Percentiles rank a stretch among this genome's conserved stretches.
Conservation (phyloP, 1,140 invertebrate genomes). For the Sarcophaga peregrina region DNA sequence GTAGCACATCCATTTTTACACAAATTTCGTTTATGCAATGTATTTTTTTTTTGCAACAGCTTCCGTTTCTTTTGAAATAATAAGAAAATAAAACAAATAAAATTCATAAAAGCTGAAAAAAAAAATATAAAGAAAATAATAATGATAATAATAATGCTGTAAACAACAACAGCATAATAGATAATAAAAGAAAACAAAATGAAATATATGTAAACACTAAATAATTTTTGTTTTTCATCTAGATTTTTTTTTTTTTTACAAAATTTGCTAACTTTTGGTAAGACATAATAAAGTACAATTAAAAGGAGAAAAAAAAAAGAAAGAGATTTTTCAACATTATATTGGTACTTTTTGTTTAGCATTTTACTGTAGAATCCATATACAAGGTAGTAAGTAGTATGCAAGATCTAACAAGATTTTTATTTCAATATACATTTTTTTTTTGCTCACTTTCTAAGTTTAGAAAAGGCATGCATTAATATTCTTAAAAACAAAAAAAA, state of each 20-base stretch:
- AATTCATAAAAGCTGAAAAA: neutral
- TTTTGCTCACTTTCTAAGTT: neutral
- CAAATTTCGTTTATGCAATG: too few relatives aligned
- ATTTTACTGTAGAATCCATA: constrained; percentile 1
- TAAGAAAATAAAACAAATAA: neutral
- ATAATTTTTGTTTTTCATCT: too few relatives aligned
- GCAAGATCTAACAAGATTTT: neutral
- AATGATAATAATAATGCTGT: neutral
- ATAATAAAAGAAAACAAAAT: too few relatives aligned
- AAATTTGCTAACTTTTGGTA: too few relatives aligned
- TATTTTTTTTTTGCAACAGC: neutral
- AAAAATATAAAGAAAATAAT: constrained; percentile 3
- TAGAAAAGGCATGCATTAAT: neutral
- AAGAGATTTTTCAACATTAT: too few relatives aligned
- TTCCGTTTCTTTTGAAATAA: constrained; percentile 32
- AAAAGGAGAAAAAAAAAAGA: too few relatives aligned
- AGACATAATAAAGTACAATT: too few relatives aligned
- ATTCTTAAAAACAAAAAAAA: constrained; percentile 1
- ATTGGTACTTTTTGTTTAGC: too few relatives aligned
- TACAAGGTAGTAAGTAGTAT: neutral
- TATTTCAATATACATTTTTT: neutral
- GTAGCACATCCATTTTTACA: too few relatives aligned
- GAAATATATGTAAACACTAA: too few relatives aligned
- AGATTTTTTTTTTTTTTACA: too few relatives aligned
- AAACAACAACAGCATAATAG: too few relatives aligned